Base-by-base conservation (phyloP, 2,797 vertebrate genomes). In the Benthosema pterotum region DNA sequence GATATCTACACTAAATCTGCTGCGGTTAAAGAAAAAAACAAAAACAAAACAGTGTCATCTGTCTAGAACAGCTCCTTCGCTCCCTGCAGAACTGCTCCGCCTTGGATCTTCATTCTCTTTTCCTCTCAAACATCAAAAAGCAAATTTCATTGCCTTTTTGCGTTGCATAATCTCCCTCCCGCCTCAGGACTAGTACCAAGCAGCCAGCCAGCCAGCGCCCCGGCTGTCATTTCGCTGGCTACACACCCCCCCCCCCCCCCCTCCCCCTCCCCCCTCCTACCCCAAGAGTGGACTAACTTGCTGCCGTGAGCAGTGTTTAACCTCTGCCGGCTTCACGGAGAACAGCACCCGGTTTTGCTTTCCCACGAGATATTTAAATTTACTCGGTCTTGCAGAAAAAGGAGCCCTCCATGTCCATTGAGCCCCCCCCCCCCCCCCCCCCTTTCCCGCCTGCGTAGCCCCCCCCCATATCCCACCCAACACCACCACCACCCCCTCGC, bases 241-340 rank as follows among this genome's bases (percentile, higher is more conserved):
- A 5, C 19, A 32, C 5, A 11, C 5, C 12, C 9, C 18, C 19
- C 2, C 46, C 46, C 11, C 8, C 50, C 2, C 4, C n/a, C n/a
- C n/a, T n/a, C n/a, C 7, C 3, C 3, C 47, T 18, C 43, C 54
- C 17, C 66, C 32, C 48, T 51, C 42, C 51, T 47, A 43, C 65
- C 75, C 60, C 52, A 57, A 52, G 54, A 48, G 63, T 56, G 47
- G 62, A 55, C n/a, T 52, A 72, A 71, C 66, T 58, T 62, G 57
- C 69, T 69, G 66, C 66, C 50, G 50, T 70, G 69, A 74, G 71
- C 65, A 28, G 57, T 55, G 75, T 78, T 87, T 79, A 80, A 86
- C 58, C 74, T 62, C 28, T 60, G 71, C 60, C 63, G 43, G 55
- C 64, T 48, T 71, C 67, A 57, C 69, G 59, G 54, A 57, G 59